A percentile compares a stretch with the other conserved stretches of the same genome.
Evolutionary conservation across 2,797 vertebrate genomes (phyloP).

Genomic region (Bradypodion ventrale): DNA sequence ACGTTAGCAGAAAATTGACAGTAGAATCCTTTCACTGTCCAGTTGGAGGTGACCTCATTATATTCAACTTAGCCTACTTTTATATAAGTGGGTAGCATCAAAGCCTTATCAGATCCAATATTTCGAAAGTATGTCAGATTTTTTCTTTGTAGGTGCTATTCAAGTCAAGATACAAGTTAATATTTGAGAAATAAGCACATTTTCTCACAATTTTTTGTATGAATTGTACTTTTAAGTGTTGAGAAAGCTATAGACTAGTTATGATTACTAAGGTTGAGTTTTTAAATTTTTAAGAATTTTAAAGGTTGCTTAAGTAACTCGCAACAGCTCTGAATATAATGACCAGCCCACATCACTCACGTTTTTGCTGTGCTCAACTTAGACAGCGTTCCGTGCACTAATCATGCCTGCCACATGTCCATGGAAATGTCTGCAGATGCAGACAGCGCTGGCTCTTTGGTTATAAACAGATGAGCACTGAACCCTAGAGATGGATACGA

Average conservation of each 20-base stretch:
- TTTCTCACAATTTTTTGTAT: not conserved
- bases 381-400: too few species aligned
- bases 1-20: too few species aligned
- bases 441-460: too few species aligned
- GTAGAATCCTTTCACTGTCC: not conserved
- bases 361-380: too few species aligned
- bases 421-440: too few species aligned
- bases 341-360: not conserved
- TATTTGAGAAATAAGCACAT: not conserved
- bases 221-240: not conserved
- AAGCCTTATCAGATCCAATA: not conserved
- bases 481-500: too few species aligned
- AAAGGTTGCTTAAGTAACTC: not conserved
- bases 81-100: not conserved
- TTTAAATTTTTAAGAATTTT: too few species aligned
- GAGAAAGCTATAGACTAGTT: not conserved
- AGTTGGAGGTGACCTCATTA: not conserved
- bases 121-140: not conserved
- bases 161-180: not conserved
- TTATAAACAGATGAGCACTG: too few species aligned
- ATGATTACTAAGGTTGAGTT: not conserved
- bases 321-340: not conserved
- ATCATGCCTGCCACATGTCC: too few species aligned
- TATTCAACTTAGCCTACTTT: not conserved
- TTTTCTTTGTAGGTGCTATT: not conserved